Evolutionary conservation across 2,888 invertebrate species (phyloP).

Genomic region (Meteorus colon): DNA sequence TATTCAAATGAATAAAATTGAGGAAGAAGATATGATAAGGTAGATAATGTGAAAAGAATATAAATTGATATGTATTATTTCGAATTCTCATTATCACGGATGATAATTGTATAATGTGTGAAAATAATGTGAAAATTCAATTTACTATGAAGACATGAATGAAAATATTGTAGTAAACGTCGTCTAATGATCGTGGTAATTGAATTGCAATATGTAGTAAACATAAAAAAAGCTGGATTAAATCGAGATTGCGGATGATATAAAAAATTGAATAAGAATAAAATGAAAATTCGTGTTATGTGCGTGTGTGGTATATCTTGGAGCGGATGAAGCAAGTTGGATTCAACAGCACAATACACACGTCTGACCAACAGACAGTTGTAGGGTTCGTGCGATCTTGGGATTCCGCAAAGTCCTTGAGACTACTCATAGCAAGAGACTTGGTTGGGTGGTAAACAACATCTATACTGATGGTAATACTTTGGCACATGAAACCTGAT

Average conservation of each 20-base stretch:
- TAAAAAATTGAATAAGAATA: neutral
- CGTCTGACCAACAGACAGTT: slow-evolving; percentile 14
- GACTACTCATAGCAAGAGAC: slow-evolving; percentile 3
- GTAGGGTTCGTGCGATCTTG: neutral
- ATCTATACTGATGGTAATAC: neutral
- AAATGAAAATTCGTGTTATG: neutral
- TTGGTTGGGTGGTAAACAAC: slow-evolving; percentile 9
- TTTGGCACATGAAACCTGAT: neutral
- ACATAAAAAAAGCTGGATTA: neutral
- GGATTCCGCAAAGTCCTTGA: slow-evolving; percentile 29
- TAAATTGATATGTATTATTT: neutral
- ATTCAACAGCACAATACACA: slow-evolving; percentile 3
- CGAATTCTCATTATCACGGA: neutral
- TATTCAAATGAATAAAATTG: no score
- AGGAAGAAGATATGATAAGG: neutral
- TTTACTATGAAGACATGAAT: neutral
- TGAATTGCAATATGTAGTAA: neutral
- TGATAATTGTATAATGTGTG: neutral
- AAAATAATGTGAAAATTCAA: neutral
- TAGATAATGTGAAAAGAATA: neutral
- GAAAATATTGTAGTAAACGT: neutral
- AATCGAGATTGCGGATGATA: slow-evolving; percentile 14
- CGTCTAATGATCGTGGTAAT: slow-evolving; percentile 7
- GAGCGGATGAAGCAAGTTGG: neutral
- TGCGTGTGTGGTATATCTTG: neutral